Evolutionary conservation across 2,797 vertebrate species (phyloP).

Genomic region (Corythornis leucogaster): DNA sequence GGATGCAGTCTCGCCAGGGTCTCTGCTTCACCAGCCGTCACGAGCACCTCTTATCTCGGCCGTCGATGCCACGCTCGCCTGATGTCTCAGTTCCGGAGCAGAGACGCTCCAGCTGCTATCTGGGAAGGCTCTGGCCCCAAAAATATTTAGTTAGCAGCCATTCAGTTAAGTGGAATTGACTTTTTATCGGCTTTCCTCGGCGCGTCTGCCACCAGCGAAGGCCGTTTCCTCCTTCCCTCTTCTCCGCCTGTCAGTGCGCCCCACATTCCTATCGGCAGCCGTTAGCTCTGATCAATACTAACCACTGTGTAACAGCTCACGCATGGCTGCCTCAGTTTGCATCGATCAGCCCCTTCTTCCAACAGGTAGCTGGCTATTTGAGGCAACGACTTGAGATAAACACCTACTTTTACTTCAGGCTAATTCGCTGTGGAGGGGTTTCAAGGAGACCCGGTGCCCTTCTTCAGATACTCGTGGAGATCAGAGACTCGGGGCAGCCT

Average conservation of each 20-base stretch:
- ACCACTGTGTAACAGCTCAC: conserved; percentile 86
- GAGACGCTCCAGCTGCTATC: conserved; percentile 61
- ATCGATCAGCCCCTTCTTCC: conserved; percentile 91
- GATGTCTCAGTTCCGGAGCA: conserved; percentile 85
- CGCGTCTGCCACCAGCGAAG: conserved; percentile 89
- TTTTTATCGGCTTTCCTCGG: conserved; percentile 88
- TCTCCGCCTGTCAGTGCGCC: conserved; percentile 87
- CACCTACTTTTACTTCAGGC: conserved; percentile 70
- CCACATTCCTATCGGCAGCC: conserved; percentile 93
- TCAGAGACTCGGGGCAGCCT: not conserved
- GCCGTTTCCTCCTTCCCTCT: conserved; percentile 84
- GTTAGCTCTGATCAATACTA: conserved; percentile 91
- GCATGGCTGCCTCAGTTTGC: conserved; percentile 82
- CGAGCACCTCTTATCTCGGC: not conserved
- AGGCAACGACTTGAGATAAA: conserved; percentile 69
- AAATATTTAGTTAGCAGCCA: conserved; percentile 98
- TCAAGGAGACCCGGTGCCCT: conserved; percentile 30
- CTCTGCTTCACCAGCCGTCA: not conserved
- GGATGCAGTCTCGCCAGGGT: not conserved
- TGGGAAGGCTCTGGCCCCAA: conserved; percentile 75
- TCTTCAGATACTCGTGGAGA: not conserved
- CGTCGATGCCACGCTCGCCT: conserved; percentile 73
- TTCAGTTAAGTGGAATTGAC: conserved; percentile 98
- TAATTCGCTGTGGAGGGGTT: conserved; percentile 53
- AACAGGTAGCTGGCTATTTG: conserved; percentile 82